These are phyloP conservation scores for Macrophya annulata DNA, from an alignment of 2,888 invertebrate species.

Conservation along the genomic window DNA sequence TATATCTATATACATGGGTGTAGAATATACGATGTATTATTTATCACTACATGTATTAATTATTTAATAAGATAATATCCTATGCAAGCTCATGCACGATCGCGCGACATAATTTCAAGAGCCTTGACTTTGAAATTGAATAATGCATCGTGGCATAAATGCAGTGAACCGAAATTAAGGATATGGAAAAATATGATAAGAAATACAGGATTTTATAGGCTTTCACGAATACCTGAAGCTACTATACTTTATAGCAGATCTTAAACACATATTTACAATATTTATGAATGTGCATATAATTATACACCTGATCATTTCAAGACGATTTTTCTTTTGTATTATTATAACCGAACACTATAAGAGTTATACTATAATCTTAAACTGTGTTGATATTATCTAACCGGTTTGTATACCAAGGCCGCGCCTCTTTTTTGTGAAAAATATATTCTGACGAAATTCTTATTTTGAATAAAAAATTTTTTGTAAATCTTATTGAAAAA, in stretches of 20 bases:
- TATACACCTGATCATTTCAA: neutral
- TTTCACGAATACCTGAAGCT: neutral
- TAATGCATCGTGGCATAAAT: neutral
- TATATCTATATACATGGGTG: neutral
- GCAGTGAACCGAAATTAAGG: neutral
- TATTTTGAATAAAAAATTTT: neutral
- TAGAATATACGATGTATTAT: neutral
- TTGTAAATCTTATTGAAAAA: neutral
- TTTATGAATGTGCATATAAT: neutral
- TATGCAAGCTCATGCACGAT: neutral
- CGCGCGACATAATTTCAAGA: slow-evolving; percentile 14
- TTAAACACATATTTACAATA: neutral
- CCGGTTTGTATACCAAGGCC: slow-evolving; percentile 1
- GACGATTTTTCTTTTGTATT: neutral
- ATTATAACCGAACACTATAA: neutral
- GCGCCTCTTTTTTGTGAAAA: neutral
- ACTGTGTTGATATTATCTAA: neutral
- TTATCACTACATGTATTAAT: neutral
- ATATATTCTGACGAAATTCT: neutral
- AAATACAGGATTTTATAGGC: neutral
- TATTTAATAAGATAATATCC: neutral
- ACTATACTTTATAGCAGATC: neutral
- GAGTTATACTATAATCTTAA: neutral
- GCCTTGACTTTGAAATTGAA: slow-evolving; percentile 43
- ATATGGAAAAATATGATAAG: neutral